phyloP scores from a whole-genome alignment of 2,888 invertebrate genomes.

The Heliothis peltigera region DNA sequence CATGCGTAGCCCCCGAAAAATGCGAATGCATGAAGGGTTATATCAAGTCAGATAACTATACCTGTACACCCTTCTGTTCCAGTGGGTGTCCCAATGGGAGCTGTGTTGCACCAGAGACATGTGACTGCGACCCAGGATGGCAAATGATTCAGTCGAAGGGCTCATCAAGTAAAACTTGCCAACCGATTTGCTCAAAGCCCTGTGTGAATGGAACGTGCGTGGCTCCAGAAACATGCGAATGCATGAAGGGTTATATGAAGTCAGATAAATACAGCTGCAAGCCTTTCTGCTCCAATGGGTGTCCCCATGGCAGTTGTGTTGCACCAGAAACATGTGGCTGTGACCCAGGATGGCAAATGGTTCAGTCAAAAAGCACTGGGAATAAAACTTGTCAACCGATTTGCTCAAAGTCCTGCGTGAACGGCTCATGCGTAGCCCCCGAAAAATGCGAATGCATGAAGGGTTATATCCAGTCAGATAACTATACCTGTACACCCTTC shows the following conservation, averaged over 20 bases:
- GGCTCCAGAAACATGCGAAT: conserved; percentile 38
- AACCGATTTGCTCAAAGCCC: conserved; percentile 30
- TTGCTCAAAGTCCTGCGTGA: conserved; percentile 30
- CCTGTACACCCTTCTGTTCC: conserved; percentile 36
- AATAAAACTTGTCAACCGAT: conserved; percentile 41
- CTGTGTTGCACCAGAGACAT: conserved; percentile 41
- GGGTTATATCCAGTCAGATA: conserved; percentile 7
- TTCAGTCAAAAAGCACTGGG: background rate
- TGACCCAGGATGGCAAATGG: conserved; percentile 28
- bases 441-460: conserved; percentile 32
- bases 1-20: conserved; percentile 25
- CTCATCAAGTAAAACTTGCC: conserved; percentile 9
- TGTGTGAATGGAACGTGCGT: conserved; percentile 30
- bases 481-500: conserved; percentile 24
- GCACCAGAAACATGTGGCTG: conserved; percentile 37
- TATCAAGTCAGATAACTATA: background rate
- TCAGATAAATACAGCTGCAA: conserved; percentile 14
- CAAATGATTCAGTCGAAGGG: background rate
- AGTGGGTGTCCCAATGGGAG: conserved; percentile 32
- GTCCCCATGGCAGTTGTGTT: conserved; percentile 34
- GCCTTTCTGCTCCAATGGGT: conserved; percentile 34
- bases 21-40: conserved; percentile 33
- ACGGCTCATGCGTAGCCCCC: conserved; percentile 35
- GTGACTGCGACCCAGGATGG: conserved; percentile 39
- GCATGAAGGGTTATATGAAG: conserved; percentile 11